Evolutionary conservation across 2,113 vertebrate species (phyloP), one percentile per base, ranked within the genome.

Genomic region (Aythya baeri): DNA sequence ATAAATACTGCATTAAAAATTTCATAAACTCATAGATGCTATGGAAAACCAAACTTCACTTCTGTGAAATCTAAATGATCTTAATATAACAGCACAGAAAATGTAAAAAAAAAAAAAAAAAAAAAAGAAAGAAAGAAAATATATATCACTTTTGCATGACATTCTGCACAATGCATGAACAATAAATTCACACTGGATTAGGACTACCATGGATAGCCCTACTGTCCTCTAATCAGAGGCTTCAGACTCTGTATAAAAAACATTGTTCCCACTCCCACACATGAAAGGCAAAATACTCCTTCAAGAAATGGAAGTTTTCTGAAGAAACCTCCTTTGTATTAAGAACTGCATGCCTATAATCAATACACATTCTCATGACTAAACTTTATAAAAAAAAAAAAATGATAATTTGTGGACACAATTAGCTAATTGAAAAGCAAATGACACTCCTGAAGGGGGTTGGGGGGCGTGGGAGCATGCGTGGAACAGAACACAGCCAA

Each of bases 1-100:
- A 68, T 78, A 90, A 78, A 82, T 78, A 85, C 77, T 75, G 38
- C 67, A 82, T 70, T 83, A 68, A 55, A 82, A 89, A 85, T 73
- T 59, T 17, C 46, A 91, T 44, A 88, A 31, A 59, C 94, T 91
- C 86, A 76, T 4, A 92, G 79, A 83, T 52, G 44, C 16, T n/a
- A 80, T 32, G 4, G 7, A 93, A 59, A 17, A 52, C 13, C 65
- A 85, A 62, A 66, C 52, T 13, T 76, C 75, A 84, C 3, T 73
- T 91, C 49, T 38, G 10, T 29, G 9, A 88, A 63, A 68, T 84
- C 20, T 65, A 58, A 57, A 23, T 13, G 6, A 54, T 50, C 15
- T 68, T 65, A 66, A 55, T 41, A 10, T 44, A 71, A 71, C 55
- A 38, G 41, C 52, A 65, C 21, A 55, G 46, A 31, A 76, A 38